Evolutionary conservation across 2,888 invertebrate genomes (phyloP).

Genomic region (Platycnemis pennipes): DNA sequence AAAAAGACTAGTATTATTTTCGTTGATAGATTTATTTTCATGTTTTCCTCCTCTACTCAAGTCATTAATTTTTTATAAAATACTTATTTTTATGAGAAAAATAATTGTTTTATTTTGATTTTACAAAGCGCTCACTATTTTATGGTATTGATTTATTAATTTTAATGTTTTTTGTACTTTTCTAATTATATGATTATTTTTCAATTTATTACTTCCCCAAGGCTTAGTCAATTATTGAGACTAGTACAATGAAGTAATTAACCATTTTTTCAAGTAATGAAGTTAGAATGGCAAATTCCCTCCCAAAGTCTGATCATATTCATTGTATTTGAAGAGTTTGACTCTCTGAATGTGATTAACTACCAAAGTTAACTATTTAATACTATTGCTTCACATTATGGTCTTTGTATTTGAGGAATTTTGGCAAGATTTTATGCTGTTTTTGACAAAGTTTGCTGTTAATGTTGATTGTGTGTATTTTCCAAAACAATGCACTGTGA

Average conservation of each 20-base stretch:
- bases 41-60: background rate
- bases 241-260: constrained; percentile 39
- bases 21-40: background rate
- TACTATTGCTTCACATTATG: constrained; percentile 53
- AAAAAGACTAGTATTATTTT: constrained; percentile 50
- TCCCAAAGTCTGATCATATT: constrained; percentile 50
- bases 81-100: background rate
- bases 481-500: constrained; percentile 48
- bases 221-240: constrained; percentile 51
- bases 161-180: constrained; percentile 29
- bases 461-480: constrained; percentile 54
- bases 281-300: constrained; percentile 60
- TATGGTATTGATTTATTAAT: background rate
- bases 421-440: constrained; percentile 61
- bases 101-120: background rate
- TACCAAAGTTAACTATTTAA: constrained; percentile 68
- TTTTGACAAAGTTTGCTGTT: constrained; percentile 63
- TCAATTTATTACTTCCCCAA: constrained; percentile 25
- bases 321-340: constrained; percentile 52
- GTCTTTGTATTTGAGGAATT: constrained; percentile 51
- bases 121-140: background rate
- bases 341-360: constrained; percentile 60
- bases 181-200: background rate
- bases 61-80: background rate
- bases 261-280: constrained; percentile 61